Evolutionary conservation across 2,888 invertebrate species (phyloP), one percentile per base, ranked within the genome.

Genomic region (Falcaria lacertinaria): DNA sequence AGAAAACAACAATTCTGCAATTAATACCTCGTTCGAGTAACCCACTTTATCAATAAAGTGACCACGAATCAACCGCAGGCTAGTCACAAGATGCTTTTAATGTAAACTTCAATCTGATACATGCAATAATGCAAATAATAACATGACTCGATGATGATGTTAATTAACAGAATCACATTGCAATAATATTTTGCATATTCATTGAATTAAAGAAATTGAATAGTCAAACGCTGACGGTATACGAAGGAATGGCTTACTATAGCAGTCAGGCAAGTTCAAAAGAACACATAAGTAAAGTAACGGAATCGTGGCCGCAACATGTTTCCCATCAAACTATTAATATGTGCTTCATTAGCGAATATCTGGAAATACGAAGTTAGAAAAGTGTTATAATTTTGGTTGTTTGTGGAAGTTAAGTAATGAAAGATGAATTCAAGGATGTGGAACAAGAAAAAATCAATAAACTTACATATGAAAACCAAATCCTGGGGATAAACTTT

Each of bases 231-330:
- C 37, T 19, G 43, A 42, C 41, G 33, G 40, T 47, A 39, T 44
- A 48, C 48, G 43, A 58, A 62, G 55, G 53, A 58, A 63, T 55
- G 50, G 54, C 54, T 54, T 57, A 56, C 55, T 54, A 35, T 53
- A 54, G 63, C 57, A 66, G 78, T 69, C 72, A 73, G 67, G 71
- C 80, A 60, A 76, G 80, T 83, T 83, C 70, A 75, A 77, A 81
- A 75, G 72, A 75, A 73, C 65, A 75, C 59, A 69, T 68, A 68
- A 72, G 64, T 84, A 83, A 19, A 3, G 19, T n/a, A 6, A 84
- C 84, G 84, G 83, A 79, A 80, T 77, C 48, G 54, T 56, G 63
- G 62, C 62, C 67, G 57, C 64, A 68, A 70, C 72, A 69, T 72
- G 76, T 77, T 77, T 77, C 75, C 61, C 61, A 63, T 48, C 56